Evolutionary conservation across 2,888 invertebrate species (phyloP).

Genomic region (Cryptocheilus praepositus): DNA sequence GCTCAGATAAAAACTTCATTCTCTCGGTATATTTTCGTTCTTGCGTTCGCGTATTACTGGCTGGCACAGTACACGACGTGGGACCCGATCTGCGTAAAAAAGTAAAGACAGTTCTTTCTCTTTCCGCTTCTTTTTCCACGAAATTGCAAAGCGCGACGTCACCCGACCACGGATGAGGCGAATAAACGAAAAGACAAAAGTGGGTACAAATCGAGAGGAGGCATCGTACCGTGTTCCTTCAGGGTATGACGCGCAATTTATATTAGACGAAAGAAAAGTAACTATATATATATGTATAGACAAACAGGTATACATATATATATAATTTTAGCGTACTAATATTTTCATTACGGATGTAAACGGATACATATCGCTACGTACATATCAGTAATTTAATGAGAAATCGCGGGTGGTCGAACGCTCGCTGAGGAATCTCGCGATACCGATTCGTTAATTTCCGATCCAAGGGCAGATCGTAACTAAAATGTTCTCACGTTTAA

Average conservation of each 20-base stretch:
- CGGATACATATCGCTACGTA: slow-evolving; percentile 54
- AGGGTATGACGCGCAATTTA: slow-evolving; percentile 47
- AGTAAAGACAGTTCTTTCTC: slow-evolving; percentile 4
- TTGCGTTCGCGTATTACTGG: slow-evolving; percentile 29
- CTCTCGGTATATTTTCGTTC: too few relatives aligned
- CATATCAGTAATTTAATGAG: slow-evolving; percentile 52
- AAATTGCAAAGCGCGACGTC: neutral
- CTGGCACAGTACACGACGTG: slow-evolving; percentile 39
- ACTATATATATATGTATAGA: slow-evolving; percentile 34
- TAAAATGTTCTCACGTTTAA: too few relatives aligned
- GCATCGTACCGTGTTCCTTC: slow-evolving; percentile 54
- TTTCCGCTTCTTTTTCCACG: neutral
- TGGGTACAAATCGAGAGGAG: slow-evolving; percentile 50
- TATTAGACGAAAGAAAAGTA: slow-evolving; percentile 37
- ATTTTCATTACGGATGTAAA: slow-evolving; percentile 54
- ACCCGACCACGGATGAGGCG: too few relatives aligned
- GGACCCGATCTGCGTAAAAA: neutral
- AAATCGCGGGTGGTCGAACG: slow-evolving; percentile 31
- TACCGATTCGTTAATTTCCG: neutral
- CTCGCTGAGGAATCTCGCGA: slow-evolving; percentile 25
- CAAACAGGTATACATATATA: slow-evolving; percentile 25
- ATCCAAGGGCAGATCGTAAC: too few relatives aligned
- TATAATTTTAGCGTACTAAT: slow-evolving; percentile 47
- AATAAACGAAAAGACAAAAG: slow-evolving; percentile 1
- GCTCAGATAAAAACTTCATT: too few relatives aligned